These are phyloP conservation scores for Ictidomys tridecemlineatus DNA, from an alignment of 2,113 vertebrate genomes.

Conservation along the genomic window DNA sequence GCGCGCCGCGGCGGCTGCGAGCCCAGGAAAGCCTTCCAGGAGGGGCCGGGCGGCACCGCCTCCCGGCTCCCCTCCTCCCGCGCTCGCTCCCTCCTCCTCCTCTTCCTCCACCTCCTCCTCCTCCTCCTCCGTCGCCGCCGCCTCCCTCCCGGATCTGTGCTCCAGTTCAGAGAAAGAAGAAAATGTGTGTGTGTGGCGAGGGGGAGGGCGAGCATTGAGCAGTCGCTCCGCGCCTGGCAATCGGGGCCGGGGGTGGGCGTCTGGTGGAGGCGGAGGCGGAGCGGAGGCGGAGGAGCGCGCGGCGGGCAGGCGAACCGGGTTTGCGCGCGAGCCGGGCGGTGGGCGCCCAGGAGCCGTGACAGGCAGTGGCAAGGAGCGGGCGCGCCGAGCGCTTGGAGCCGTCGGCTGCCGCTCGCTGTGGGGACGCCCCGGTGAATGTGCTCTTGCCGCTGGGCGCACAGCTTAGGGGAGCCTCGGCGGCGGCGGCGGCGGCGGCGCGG, in stretches of 20 bases:
- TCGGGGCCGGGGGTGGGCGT: constrained; percentile 73
- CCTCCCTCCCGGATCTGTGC: constrained; percentile 71
- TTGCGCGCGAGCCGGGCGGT: constrained; percentile 47
- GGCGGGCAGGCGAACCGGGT: constrained; percentile 68
- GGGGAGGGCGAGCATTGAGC: constrained; percentile 80
- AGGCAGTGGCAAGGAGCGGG: constrained; percentile 59
- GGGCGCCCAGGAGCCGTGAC: constrained; percentile 67
- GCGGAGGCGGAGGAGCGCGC: constrained; percentile 40
- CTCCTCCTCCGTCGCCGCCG: not conserved
- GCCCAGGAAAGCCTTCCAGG: constrained; percentile 40
- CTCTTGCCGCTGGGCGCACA: constrained; percentile 51
- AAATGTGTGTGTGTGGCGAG: constrained; percentile 82
- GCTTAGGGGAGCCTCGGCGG: constrained; percentile 65
- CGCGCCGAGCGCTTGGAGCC: constrained; percentile 60
- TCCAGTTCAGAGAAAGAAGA: constrained; percentile 74
- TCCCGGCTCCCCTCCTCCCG: constrained; percentile 39
- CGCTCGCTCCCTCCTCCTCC: not conserved
- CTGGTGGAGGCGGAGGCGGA: constrained; percentile 59
- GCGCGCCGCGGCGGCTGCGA: constrained; percentile 55
- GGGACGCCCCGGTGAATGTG: constrained; percentile 74
- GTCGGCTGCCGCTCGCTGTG: constrained; percentile 69
- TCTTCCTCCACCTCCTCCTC: not conserved
- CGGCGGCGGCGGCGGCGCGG: constrained; percentile 60
- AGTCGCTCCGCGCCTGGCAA: constrained; percentile 72
- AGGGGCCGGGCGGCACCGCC: constrained; percentile 61